A percentile compares a stretch with the other conserved stretches of the same genome.
Conservation (phyloP, 2,113 vertebrate species). For the Spilogale gracilis region DNA sequence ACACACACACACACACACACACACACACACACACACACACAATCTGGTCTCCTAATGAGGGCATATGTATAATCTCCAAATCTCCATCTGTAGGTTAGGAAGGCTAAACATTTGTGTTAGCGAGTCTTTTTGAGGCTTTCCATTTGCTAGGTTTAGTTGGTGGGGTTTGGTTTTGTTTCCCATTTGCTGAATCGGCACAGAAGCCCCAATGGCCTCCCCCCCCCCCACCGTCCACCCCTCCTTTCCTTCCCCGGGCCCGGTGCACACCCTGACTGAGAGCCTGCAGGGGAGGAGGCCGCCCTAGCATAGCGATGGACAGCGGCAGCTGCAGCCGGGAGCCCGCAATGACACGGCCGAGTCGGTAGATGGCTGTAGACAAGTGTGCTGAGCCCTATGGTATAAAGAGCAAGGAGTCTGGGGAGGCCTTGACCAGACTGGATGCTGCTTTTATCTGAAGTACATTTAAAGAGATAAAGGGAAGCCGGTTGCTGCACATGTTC, state of each 20-base stretch:
- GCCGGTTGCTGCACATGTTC: conserved; percentile 86
- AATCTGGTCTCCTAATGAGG: neutral
- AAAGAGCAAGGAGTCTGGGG: conserved; percentile 88
- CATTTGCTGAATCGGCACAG: conserved; percentile 12
- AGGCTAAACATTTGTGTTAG: neutral
- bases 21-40: neutral
- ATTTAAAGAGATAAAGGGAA: conserved; percentile 92
- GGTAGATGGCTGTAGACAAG: conserved; percentile 95
- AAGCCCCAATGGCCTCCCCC: accelerated
- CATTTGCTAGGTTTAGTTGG: neutral
- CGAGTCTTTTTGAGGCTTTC: neutral
- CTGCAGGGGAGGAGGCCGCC: neutral
- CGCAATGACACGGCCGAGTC: conserved; percentile 89
- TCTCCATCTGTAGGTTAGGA: neutral
- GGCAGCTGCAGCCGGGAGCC: conserved; percentile 76
- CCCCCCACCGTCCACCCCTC: accelerated
- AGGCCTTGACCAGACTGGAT: conserved; percentile 91
- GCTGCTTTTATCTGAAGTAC: conserved; percentile 92
- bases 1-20: too few relatives aligned
- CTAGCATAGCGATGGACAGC: neutral
- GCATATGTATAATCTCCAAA: neutral
- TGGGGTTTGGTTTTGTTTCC: neutral
- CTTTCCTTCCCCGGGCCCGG: neutral
- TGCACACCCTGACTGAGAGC: conserved; percentile 10
- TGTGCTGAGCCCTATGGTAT: conserved; percentile 82